Conservation (phyloP, 1,140 invertebrate genomes). For the Oedothorax gibbosus region DNA sequence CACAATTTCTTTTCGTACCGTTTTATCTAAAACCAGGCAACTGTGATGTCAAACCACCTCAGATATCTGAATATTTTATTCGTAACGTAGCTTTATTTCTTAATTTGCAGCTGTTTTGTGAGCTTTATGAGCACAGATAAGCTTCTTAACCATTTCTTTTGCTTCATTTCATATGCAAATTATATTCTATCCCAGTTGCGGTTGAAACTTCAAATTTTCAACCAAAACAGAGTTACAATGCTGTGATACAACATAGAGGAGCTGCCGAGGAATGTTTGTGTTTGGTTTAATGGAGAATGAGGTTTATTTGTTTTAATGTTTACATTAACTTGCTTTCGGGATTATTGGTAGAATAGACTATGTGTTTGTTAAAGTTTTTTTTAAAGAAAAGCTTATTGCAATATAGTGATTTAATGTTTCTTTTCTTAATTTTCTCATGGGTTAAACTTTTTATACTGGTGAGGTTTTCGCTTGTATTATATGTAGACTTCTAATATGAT, state of each 20-base stretch:
- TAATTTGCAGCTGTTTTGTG: slow-evolving; percentile 29
- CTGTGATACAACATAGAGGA: background rate
- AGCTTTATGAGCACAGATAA: background rate
- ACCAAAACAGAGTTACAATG: background rate
- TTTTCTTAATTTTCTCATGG: too few relatives aligned
- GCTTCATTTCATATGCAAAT: slow-evolving; percentile 34
- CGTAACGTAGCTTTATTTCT: slow-evolving; percentile 19
- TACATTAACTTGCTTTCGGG: slow-evolving; percentile 13
- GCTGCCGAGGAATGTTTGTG: background rate
- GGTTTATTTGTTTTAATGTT: background rate
- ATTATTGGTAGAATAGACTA: too few relatives aligned
- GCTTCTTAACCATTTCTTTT: slow-evolving; percentile 33
- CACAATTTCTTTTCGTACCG: too few relatives aligned
- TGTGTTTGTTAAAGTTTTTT: too few relatives aligned
- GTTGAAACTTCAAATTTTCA: background rate
- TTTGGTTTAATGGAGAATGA: background rate
- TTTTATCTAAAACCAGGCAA: too few relatives aligned
- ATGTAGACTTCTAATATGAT: too few relatives aligned
- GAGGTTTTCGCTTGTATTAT: too few relatives aligned
- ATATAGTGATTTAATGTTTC: too few relatives aligned
- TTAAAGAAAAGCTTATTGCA: too few relatives aligned
- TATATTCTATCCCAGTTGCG: slow-evolving; percentile 21
- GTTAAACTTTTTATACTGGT: too few relatives aligned
- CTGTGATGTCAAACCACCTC: too few relatives aligned
- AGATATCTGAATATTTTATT: slow-evolving; percentile 17